Conservation (phyloP, 35 echinoderm and acorn worm genomes). For the Heliocidaris erythrogramma region DNA sequence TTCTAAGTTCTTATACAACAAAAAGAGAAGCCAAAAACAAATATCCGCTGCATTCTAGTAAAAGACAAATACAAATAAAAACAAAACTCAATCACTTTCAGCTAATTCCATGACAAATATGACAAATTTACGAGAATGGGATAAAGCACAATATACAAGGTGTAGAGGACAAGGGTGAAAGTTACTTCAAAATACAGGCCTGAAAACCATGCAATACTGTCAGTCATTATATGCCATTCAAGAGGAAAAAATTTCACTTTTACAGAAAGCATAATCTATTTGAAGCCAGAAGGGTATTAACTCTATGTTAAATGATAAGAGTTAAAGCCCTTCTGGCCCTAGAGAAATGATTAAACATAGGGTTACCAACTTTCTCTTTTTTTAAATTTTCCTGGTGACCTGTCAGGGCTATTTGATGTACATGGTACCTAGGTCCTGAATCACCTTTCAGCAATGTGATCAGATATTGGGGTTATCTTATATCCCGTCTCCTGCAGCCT, state of each 20-base stretch:
- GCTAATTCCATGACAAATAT: constrained; percentile 5
- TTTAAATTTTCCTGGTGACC: neutral
- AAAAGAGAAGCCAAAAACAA: neutral
- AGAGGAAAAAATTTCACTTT: neutral
- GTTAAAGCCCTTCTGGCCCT: neutral
- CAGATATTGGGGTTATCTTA: neutral
- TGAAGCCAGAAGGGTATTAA: neutral
- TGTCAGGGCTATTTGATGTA: neutral
- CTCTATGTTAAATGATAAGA: neutral
- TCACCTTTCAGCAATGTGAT: neutral
- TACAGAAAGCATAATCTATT: neutral
- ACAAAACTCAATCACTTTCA: neutral
- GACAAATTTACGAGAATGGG: neutral
- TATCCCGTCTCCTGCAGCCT: constrained; percentile 7
- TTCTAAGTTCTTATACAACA: neutral
- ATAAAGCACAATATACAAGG: too few species aligned
- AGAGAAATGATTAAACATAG: too few species aligned
- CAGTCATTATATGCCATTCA: too few species aligned
- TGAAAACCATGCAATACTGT: too few species aligned
- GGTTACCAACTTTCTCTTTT: neutral
- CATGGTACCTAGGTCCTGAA: neutral
- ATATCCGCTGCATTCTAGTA: neutral
- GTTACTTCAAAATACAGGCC: too few species aligned
- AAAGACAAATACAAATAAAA: neutral
- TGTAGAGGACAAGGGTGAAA: too few species aligned